Conservation (phyloP, 2,797 vertebrate genomes). For the Cryptoblepharus egeriae region DNA sequence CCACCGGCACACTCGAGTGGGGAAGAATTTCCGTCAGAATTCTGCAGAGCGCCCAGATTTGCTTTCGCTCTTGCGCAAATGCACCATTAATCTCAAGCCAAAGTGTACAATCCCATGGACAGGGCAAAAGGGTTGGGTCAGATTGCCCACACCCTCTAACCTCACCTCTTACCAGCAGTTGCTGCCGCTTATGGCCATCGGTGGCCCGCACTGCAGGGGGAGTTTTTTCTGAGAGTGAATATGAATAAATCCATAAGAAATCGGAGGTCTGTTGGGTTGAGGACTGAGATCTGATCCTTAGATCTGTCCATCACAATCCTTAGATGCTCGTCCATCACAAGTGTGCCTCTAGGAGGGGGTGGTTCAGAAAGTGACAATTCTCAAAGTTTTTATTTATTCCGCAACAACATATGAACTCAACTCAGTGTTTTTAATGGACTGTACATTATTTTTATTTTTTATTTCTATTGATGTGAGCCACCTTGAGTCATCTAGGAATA, state of each 20-base stretch:
- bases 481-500: too few relatives aligned
- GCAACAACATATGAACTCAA: too few relatives aligned
- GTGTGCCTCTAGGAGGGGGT: too few relatives aligned
- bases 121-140: not conserved
- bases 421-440: too few relatives aligned
- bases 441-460: too few relatives aligned
- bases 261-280: not conserved
- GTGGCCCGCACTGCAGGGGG: not conserved
- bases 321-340: not conserved
- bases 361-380: not conserved
- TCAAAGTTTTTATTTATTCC: not conserved
- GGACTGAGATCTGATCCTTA: constrained; percentile 3
- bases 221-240: not conserved
- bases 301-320: not conserved
- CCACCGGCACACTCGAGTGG: too few relatives aligned
- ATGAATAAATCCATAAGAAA: constrained; percentile 25
- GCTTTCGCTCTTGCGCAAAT: not conserved
- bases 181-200: not conserved
- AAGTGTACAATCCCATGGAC: not conserved
- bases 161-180: not conserved
- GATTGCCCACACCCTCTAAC: not conserved
- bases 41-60: not conserved
- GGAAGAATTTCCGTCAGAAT: not conserved
- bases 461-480: too few relatives aligned
- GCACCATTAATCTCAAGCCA: not conserved